Base-by-base conservation (phyloP, 2,888 invertebrate species). In the Pachycephus smyrnensis region DNA sequence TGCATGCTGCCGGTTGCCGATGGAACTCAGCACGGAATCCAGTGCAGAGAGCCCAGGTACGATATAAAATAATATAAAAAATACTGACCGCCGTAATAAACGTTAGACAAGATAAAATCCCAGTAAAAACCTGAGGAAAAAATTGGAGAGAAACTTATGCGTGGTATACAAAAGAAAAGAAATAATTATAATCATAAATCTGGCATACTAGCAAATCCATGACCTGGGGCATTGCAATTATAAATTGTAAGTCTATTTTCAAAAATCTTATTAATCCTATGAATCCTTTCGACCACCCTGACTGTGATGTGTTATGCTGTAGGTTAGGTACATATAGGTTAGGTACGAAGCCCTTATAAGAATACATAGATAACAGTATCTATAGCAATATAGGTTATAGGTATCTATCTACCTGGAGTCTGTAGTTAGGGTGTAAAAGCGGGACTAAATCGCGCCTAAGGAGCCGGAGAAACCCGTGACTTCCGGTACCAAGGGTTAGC, bases 361-460 rank as follows among this genome's bases (percentile, higher is more conserved):
- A 40, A 9, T 55, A 23, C 15, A 23, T 55, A 55, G 55, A 55
- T 55, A 23, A 23, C 23, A 55, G 23, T 55, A 55, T 55, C 23
- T 9, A 55, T 55, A 2, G 6, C 23, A 55, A 55, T 55, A 55
- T 55, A 9, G 23, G 55, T 55, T 55, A 55, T 1, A 23, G 55
- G 23, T 55, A 23, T 55, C 55, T 23, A 55, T 55, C 23, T 55
- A 23, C 55, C 23, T 23, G 15, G 23, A 23, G 23, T 9, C 55
- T 55, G 55, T 55, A 55, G 55, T 55, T 23, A 23, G 55, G 55
- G 23, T 55, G 55, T 55, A 55, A 55, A 55, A 55, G 23, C 79
- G 77, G 81, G 80, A 81, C 81, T 80, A 81, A 81, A 80, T 76
- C 78, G 80, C 80, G 78, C 80, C 80, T 80, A 81, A 81, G 79